Conservation (phyloP, 1,140 invertebrate genomes). For the Lordiphosa mommai region DNA sequence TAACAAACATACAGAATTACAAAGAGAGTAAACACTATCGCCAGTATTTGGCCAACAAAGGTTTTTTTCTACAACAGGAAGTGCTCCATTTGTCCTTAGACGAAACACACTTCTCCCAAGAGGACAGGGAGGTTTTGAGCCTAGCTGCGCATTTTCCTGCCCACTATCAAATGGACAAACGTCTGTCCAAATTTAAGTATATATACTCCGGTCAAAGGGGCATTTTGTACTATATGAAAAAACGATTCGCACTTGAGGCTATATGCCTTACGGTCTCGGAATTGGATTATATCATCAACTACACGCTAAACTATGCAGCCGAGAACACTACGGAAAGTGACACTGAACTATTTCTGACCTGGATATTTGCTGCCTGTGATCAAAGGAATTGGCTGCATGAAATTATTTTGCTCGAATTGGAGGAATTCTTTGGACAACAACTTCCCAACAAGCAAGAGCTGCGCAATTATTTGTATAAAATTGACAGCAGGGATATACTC, state of each 20-base stretch:
- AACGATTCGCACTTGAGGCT: not conserved
- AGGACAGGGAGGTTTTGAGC: not conserved
- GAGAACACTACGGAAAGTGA: not conserved
- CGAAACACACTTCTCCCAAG: not conserved
- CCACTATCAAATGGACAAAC: too few relatives aligned
- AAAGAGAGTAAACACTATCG: not conserved
- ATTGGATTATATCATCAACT: not conserved
- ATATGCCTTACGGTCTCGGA: not conserved
- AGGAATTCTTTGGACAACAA: not conserved
- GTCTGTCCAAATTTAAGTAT: not conserved
- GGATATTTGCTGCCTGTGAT: not conserved
- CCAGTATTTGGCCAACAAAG: not conserved
- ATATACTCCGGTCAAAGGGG: not conserved
- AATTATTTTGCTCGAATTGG: not conserved
- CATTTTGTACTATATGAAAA: not conserved
- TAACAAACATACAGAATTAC: not conserved
- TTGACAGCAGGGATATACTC: not conserved
- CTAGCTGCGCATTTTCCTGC: not conserved
- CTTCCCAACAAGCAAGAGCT: not conserved
- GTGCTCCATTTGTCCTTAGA: too few relatives aligned
- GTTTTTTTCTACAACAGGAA: not conserved
- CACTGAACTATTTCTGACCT: not conserved
- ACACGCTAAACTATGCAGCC: not conserved
- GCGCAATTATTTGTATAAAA: not conserved
- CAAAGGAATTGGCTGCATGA: conserved; percentile 2